Evolutionary conservation across 2,113 vertebrate species (phyloP).

Genomic region (Cheilinus undulatus): DNA sequence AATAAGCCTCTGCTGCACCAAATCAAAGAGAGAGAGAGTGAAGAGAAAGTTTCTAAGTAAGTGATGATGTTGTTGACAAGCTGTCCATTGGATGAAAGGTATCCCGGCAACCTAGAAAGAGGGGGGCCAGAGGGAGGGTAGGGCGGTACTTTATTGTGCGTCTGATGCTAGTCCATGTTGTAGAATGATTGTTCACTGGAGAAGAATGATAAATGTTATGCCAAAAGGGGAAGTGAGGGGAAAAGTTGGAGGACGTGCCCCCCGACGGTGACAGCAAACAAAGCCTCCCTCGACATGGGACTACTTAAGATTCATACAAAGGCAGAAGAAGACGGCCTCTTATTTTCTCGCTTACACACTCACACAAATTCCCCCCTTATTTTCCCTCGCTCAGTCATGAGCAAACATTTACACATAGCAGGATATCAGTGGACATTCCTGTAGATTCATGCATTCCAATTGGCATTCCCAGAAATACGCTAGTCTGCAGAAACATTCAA

Average conservation of each 20-base stretch:
- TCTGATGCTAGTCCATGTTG: constrained; percentile 76
- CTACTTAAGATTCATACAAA: constrained; percentile 80
- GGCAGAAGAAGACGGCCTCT: constrained; percentile 56
- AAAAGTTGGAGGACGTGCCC: constrained; percentile 72
- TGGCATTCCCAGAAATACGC: constrained; percentile 49
- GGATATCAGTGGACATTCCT: constrained; percentile 67
- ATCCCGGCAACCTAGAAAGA: constrained; percentile 80
- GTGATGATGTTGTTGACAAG: constrained; percentile 79
- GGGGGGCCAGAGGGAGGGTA: constrained; percentile 55
- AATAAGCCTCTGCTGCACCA: background rate
- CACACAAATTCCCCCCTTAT: constrained; percentile 25
- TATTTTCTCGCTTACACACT: constrained; percentile 50
- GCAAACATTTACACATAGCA: constrained; percentile 69
- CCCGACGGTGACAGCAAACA: constrained; percentile 71
- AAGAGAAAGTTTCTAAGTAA: constrained; percentile 70
- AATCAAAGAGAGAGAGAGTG: constrained; percentile 22
- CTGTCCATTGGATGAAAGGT: constrained; percentile 76
- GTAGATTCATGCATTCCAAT: constrained; percentile 49
- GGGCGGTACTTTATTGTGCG: constrained; percentile 78
- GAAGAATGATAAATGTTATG: constrained; percentile 84
- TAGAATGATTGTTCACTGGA: constrained; percentile 80
- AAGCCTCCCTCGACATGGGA: constrained; percentile 64
- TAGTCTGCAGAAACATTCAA: background rate
- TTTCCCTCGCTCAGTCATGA: constrained; percentile 35
- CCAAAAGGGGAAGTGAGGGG: constrained; percentile 78